Evolutionary conservation across 2,888 invertebrate genomes (phyloP).

Genomic region (Lithophane leautieri): DNA sequence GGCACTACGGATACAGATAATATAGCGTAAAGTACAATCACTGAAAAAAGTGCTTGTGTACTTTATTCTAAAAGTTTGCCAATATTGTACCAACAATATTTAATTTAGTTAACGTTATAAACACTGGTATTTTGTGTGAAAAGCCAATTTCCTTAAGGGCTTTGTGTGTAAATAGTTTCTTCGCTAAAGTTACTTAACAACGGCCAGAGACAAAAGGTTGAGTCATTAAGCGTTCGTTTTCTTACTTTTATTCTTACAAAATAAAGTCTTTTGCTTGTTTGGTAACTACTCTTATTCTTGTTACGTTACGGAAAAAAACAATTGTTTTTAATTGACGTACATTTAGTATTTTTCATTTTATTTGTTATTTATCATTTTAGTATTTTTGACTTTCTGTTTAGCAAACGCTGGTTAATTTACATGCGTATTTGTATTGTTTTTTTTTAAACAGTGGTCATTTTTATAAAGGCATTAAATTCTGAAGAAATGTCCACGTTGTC

Average conservation of each 20-base stretch:
- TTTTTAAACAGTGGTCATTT: background rate
- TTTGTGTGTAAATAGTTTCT: slow-evolving; percentile 44
- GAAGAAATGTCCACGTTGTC: background rate
- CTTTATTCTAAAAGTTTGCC: background rate
- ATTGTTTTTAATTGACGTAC: slow-evolving; percentile 19
- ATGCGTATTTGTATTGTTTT: background rate
- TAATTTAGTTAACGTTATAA: slow-evolving; percentile 36
- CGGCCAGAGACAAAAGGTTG: slow-evolving; percentile 45
- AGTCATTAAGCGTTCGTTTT: slow-evolving; percentile 32
- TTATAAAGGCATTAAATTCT: background rate
- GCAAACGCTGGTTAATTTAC: background rate
- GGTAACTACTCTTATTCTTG: background rate
- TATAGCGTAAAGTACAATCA: slow-evolving; percentile 9
- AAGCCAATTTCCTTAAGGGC: slow-evolving; percentile 50
- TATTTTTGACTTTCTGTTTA: background rate
- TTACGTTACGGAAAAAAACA: background rate
- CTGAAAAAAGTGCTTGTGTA: slow-evolving; percentile 3
- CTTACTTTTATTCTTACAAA: slow-evolving; percentile 22
- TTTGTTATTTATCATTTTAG: too few species aligned
- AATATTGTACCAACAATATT: slow-evolving; percentile 13
- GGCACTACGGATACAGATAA: background rate
- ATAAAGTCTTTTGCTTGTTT: slow-evolving; percentile 22
- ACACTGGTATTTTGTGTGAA: slow-evolving; percentile 44
- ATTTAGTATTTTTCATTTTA: background rate
- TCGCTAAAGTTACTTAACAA: slow-evolving; percentile 48